Conservation (phyloP, 2,797 vertebrate species). For the Babyrousa celebensis region DNA sequence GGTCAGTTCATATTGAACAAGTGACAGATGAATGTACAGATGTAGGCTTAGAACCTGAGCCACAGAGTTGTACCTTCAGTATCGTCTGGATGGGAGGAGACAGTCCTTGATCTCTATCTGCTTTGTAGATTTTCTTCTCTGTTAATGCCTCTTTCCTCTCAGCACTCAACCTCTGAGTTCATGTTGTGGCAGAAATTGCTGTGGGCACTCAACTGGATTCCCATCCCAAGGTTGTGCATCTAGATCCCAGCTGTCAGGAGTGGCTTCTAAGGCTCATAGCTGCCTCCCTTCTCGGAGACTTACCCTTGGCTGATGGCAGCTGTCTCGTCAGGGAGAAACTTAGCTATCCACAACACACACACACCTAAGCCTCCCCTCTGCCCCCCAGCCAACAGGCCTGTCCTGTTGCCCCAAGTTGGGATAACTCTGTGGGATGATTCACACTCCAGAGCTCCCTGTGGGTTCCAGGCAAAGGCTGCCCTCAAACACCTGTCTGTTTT, state of each 20-base stretch:
- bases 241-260: neutral
- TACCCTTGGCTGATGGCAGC: neutral
- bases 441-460: neutral
- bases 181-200: too few species aligned
- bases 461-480: neutral
- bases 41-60: neutral
- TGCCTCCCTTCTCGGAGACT: neutral
- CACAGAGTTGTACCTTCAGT: neutral
- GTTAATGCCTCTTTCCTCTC: neutral
- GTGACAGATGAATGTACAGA: neutral
- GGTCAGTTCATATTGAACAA: neutral
- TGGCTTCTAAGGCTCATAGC: conserved; percentile 25
- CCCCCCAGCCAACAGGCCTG: neutral
- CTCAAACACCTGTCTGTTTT: neutral
- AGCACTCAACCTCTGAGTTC: neutral
- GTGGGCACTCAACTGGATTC: neutral
- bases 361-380: too few species aligned
- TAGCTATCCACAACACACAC: neutral
- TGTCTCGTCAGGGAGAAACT: neutral
- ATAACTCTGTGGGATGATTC: neutral
- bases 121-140: neutral
- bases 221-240: neutral
- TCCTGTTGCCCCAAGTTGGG: neutral
- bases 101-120: neutral
- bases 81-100: neutral